Evolutionary conservation across 2,797 vertebrate genomes (phyloP).

Genomic region (Adelosebastes latens): DNA sequence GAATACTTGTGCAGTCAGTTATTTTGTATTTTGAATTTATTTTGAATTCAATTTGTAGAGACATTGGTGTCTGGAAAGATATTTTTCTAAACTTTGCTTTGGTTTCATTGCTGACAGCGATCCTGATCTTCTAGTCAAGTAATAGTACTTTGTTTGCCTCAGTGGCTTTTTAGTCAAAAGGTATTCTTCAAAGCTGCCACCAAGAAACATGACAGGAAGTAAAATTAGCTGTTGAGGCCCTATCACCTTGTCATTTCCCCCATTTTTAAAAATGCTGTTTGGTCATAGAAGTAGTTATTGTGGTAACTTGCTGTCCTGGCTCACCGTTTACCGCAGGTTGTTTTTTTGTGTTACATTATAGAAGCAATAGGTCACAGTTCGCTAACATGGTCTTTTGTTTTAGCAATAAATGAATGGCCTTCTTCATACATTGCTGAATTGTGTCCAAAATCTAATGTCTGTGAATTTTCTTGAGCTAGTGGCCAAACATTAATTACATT

Average conservation of each 20-base stretch:
- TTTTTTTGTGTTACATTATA: neutral
- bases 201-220: neutral
- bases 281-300: neutral
- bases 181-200: neutral
- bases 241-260: neutral
- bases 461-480: neutral
- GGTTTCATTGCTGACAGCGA: neutral
- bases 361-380: neutral
- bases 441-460: neutral
- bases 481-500: neutral
- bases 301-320: neutral
- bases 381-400: neutral
- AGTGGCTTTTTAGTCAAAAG: neutral
- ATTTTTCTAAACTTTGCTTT: neutral
- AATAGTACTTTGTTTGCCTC: neutral
- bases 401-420: neutral
- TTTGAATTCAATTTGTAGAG: no score
- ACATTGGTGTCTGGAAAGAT: no score
- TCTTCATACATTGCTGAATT: neutral
- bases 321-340: neutral
- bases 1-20: neutral
- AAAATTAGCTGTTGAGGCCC: neutral
- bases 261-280: neutral
- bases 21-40: no score
- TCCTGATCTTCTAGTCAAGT: neutral